phyloP scores from a whole-genome alignment of 2,113 vertebrate species.

The Zosterops hypoxanthus region DNA sequence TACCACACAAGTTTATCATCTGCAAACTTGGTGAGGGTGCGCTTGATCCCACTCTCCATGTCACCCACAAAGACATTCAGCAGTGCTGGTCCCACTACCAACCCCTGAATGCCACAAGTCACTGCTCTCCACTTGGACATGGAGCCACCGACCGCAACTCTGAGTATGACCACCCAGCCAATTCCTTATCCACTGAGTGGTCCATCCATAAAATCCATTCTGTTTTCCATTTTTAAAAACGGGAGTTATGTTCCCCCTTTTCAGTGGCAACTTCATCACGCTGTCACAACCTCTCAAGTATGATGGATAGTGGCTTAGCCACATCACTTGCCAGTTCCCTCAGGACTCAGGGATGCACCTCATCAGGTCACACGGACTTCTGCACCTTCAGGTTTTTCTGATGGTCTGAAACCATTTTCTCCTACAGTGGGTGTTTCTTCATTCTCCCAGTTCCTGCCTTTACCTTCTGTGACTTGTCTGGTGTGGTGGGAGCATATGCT shows the following conservation, averaged over 20 bases:
- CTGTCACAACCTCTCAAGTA: neutral
- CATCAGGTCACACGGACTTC: neutral
- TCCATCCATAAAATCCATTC: neutral
- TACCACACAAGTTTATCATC: neutral
- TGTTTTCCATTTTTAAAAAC: neutral
- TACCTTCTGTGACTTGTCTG: neutral
- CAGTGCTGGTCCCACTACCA: neutral
- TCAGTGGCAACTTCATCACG: neutral
- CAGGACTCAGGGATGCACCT: neutral
- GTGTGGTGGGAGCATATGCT: neutral
- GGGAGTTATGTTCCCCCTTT: neutral
- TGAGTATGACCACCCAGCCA: neutral
- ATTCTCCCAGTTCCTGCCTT: neutral
- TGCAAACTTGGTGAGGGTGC: neutral
- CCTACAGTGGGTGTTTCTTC: neutral
- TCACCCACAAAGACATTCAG: accelerated
- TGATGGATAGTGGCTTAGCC: neutral
- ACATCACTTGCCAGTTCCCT: neutral
- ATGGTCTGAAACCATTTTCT: neutral
- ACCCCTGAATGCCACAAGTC: neutral
- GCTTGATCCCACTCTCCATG: accelerated
- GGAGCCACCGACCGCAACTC: accelerated
- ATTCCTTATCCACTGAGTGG: neutral
- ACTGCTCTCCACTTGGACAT: neutral
- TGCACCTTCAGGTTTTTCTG: neutral